Conservation (phyloP, 2,113 vertebrate species). For the Petromus typicus region DNA sequence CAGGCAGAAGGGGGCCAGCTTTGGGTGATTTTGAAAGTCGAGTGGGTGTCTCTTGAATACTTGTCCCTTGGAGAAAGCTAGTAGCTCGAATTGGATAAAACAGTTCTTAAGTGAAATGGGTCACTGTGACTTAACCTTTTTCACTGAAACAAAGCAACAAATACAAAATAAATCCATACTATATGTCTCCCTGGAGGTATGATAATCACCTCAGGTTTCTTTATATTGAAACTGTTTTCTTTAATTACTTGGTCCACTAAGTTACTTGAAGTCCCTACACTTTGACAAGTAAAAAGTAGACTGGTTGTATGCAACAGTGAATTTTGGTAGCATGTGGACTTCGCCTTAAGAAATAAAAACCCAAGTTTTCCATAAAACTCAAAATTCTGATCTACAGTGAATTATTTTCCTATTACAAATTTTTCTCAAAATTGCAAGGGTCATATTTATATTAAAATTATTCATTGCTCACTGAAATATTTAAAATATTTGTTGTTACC, state of each 20-base stretch:
- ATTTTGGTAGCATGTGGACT: background rate
- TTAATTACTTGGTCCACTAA: background rate
- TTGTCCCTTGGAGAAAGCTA: background rate
- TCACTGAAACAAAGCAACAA: background rate
- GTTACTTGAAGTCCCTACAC: background rate
- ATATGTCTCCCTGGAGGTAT: background rate
- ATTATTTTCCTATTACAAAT: constrained; percentile 21
- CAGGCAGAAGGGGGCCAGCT: background rate
- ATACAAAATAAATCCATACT: background rate
- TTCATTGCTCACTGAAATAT: constrained; percentile 7
- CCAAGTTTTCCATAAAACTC: background rate
- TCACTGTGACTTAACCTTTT: background rate
- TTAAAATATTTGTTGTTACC: constrained; percentile 27
- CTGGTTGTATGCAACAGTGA: background rate
- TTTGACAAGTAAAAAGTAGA: background rate
- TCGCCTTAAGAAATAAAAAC: constrained; percentile 47
- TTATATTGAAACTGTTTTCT: background rate
- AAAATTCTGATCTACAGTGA: constrained; percentile 18
- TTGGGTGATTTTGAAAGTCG: background rate
- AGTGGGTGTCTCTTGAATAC: background rate
- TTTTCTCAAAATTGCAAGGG: background rate
- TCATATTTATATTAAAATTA: background rate
- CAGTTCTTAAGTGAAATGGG: background rate
- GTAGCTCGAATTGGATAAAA: background rate
- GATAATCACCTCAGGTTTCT: background rate